Conservation (phyloP, 2,113 vertebrate species). For the Pygoscelis antarcticus region DNA sequence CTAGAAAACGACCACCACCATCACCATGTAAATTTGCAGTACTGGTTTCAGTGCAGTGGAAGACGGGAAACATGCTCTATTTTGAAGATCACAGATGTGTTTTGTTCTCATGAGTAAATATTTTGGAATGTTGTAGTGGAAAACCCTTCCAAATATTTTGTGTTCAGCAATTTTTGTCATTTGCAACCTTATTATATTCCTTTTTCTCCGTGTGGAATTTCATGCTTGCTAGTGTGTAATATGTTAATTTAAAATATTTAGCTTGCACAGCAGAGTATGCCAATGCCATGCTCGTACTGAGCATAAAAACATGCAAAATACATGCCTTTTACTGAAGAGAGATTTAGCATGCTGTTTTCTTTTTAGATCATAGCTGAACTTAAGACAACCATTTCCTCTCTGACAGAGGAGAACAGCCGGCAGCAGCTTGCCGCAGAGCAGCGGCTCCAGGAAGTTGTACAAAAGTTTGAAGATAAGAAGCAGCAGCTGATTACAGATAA, state of each 20-base stretch:
- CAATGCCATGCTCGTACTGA: slow-evolving; percentile 14
- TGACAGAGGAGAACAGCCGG: slow-evolving; percentile 79
- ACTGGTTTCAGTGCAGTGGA: not conserved
- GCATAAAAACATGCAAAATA: slow-evolving; percentile 59
- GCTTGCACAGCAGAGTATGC: slow-evolving; percentile 30
- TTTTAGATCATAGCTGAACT: slow-evolving; percentile 86
- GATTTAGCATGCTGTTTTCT: slow-evolving; percentile 64
- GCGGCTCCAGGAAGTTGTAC: slow-evolving; percentile 76
- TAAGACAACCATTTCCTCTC: slow-evolving; percentile 77
- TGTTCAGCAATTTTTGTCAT: slow-evolving; percentile 44
- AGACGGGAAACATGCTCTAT: not conserved
- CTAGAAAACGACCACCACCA: not conserved
- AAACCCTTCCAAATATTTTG: slow-evolving; percentile 55
- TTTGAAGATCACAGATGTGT: slow-evolving; percentile 67
- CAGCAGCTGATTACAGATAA: slow-evolving; percentile 78
- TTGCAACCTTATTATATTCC: not conserved
- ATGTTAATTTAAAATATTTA: slow-evolving; percentile 48
- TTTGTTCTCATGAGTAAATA: slow-evolving; percentile 72
- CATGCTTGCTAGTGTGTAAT: not conserved
- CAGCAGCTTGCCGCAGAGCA: slow-evolving; percentile 79
- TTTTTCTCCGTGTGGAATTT: slow-evolving; percentile 8
- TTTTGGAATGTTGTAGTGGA: slow-evolving; percentile 68
- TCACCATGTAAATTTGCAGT: not conserved
- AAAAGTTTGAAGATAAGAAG: slow-evolving; percentile 85
- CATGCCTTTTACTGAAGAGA: slow-evolving; percentile 4